A percentile compares a stretch with the other conserved stretches of the same genome.
Evolutionary conservation across 2,113 vertebrate species (phyloP).

Genomic region (Opisthocomus hoazin): DNA sequence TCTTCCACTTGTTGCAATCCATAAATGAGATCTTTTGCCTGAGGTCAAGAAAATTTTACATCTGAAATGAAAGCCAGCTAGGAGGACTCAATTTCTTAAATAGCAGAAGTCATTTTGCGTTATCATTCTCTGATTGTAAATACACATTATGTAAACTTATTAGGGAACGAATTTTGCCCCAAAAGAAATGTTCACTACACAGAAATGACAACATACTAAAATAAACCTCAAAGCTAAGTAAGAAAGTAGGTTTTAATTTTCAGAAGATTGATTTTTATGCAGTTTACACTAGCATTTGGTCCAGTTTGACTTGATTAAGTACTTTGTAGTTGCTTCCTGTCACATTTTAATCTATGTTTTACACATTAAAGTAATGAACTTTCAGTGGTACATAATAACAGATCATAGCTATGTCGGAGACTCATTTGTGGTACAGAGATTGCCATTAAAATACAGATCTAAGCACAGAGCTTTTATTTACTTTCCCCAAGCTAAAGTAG

Average conservation of each 20-base stretch:
- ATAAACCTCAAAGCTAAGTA: conserved; percentile 4
- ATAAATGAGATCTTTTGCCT: not conserved
- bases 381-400: not conserved
- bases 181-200: not conserved
- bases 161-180: not conserved
- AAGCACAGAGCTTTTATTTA: not conserved
- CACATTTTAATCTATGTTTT: conserved; percentile 14
- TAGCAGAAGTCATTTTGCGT: not conserved
- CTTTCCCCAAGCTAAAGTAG: not conserved
- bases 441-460: not conserved
- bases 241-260: not conserved
- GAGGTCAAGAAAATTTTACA: not conserved
- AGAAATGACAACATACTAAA: not conserved
- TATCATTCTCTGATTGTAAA: not conserved
- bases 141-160: not conserved
- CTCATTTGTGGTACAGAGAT: not conserved
- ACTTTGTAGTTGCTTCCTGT: not conserved
- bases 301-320: not conserved
- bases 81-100: not conserved
- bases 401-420: not conserved
- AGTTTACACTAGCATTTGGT: not conserved
- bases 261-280: not conserved
- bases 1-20: not conserved
- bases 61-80: not conserved
- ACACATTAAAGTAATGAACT: conserved; percentile 19